Percentiles rank a stretch among this genome's conserved stretches.
phyloP scores from a whole-genome alignment of 2,113 vertebrate genomes.

The Heterochromis multidens region DNA sequence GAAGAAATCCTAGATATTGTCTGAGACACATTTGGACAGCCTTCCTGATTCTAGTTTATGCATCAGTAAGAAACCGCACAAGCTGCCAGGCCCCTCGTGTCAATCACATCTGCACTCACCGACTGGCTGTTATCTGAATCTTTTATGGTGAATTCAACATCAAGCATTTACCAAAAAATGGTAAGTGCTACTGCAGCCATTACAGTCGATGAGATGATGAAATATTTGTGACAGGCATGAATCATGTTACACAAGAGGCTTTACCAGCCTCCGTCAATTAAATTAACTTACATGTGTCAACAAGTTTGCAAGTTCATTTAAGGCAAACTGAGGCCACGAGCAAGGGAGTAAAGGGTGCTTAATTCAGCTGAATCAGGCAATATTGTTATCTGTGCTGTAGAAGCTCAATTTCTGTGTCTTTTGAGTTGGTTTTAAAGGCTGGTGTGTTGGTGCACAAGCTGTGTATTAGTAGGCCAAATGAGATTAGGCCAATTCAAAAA shows the following conservation, averaged over 20 bases:
- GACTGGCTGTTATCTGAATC: constrained; percentile 43
- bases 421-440: background rate
- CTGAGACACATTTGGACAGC: constrained; percentile 39
- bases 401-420: constrained; percentile 17
- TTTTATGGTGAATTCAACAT: constrained; percentile 29
- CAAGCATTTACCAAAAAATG: constrained; percentile 33
- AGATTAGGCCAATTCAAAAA: constrained; percentile 55
- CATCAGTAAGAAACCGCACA: constrained; percentile 47
- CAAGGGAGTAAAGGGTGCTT: background rate
- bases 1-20: constrained; percentile 33
- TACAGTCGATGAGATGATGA: constrained; percentile 6
- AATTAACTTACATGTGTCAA: background rate
- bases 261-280: background rate
- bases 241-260: background rate
- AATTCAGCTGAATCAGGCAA: background rate
- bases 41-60: constrained; percentile 31
- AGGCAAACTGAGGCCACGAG: constrained; percentile 11
- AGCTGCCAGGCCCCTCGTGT: constrained; percentile 27
- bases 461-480: constrained; percentile 43
- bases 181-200: constrained; percentile 14
- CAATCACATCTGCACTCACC: constrained; percentile 44
- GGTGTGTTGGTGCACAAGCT: background rate
- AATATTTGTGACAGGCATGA: constrained; percentile 33
- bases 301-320: background rate
- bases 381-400: background rate